Percentiles rank a stretch among this genome's conserved stretches.
phyloP scores from a whole-genome alignment of 2,888 invertebrate species.

The Pasiphila rectangulata region DNA sequence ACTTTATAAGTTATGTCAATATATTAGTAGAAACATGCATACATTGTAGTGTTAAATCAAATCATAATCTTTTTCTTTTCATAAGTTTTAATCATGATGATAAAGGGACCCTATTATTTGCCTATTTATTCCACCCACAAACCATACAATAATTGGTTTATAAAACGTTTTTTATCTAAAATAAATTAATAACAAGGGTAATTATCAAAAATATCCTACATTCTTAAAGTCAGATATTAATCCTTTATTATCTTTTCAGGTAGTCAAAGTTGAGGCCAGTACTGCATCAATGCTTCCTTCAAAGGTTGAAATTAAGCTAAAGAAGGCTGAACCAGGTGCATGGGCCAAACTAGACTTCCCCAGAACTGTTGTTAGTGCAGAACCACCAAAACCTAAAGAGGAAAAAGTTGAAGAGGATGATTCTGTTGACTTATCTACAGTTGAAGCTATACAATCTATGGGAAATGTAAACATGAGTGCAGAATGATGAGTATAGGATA shows the following conservation, averaged over 20 bases:
- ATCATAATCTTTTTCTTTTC: too few species aligned
- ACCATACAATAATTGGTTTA: too few species aligned
- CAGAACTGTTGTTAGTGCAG: conserved; percentile 49
- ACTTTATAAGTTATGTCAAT: too few species aligned
- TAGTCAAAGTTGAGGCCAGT: conserved; percentile 86
- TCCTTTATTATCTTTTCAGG: conserved; percentile 74
- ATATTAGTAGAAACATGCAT: too few species aligned
- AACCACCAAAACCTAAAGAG: conserved; percentile 35
- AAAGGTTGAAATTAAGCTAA: conserved; percentile 95
- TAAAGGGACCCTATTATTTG: too few species aligned
- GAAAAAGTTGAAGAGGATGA: conserved; percentile 71
- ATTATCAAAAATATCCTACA: too few species aligned
- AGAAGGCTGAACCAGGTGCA: conserved; percentile 90
- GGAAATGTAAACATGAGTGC: conserved; percentile 67
- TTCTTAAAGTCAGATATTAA: background rate
- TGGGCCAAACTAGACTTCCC: conserved; percentile 90
- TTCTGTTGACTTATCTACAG: conserved; percentile 87
- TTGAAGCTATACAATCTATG: conserved; percentile 74
- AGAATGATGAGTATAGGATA: conserved; percentile 1
- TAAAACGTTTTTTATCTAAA: too few species aligned
- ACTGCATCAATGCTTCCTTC: conserved; percentile 90
- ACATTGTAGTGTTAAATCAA: too few species aligned
- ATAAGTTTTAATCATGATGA: too few species aligned
- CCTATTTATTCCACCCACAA: background rate
- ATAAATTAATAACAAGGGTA: too few species aligned